Conservation (phyloP, 2,888 invertebrate species). For the Scaptomyza caliginosa region DNA sequence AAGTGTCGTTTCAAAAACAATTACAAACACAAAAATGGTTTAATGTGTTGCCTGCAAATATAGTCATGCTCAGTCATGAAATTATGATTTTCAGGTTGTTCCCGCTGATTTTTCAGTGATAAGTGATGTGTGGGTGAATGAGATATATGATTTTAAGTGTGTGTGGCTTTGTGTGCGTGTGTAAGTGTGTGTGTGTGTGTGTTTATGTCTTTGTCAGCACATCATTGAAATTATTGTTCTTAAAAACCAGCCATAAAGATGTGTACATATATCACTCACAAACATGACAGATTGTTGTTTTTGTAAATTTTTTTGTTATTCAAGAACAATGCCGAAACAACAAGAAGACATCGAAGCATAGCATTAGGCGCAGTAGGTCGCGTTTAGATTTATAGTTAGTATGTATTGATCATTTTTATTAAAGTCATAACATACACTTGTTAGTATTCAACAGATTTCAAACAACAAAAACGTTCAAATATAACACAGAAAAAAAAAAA, state of each 20-base stretch:
- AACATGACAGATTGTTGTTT: constrained; percentile 14
- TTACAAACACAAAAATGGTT: too few species aligned
- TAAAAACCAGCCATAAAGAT: constrained; percentile 63
- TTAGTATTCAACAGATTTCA: constrained; percentile 22
- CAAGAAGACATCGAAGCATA: constrained; percentile 54
- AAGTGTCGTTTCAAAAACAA: too few species aligned
- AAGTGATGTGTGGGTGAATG: constrained; percentile 13
- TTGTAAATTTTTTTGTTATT: not conserved
- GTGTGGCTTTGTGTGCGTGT: not conserved
- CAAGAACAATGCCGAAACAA: constrained; percentile 40
- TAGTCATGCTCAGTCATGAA: constrained; percentile 25
- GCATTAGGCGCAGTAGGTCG: constrained; percentile 27
- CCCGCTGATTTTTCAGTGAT: not conserved
- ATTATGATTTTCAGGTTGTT: constrained; percentile 4
- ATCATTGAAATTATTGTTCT: constrained; percentile 48
- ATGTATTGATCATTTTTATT: not conserved
- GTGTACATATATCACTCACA: constrained; percentile 23
- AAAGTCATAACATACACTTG: constrained; percentile 21
- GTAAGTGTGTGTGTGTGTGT: constrained; percentile 12
- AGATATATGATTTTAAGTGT: not conserved
- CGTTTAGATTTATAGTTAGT: constrained; percentile 8
- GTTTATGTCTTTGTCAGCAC: constrained; percentile 60
- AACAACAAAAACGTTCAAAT: too few species aligned
- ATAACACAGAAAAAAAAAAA: constrained; percentile 5
- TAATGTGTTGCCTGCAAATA: not conserved